Base-by-base conservation (phyloP, 2,113 vertebrate species). In the Takifugu bimaculatus region DNA sequence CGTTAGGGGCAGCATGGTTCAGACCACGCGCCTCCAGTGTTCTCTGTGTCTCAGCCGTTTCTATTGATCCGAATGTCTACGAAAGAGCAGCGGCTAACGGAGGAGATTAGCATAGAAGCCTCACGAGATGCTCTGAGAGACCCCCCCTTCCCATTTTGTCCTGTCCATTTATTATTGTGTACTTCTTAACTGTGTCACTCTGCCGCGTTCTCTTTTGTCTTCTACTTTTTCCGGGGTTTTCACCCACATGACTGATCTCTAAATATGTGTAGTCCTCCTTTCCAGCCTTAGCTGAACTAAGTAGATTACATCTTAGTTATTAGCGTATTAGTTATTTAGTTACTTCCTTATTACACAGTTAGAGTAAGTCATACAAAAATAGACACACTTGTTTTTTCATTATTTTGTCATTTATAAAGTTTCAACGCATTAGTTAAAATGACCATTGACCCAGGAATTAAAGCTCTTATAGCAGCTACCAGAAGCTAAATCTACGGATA, bases 41-140 rank as follows among this genome's bases (percentile, higher is more conserved):
- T 74, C 78, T 68, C 57, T 66, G 54, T 72, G 35, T 75, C 69
- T 12, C 70, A 75, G 65, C 55, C 72, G 70, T 69, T 71, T 78
- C 63, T 64, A 77, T 88, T 61, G 77, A 81, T 85, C 72, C 72
- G 70, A 68, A 60, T 50, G 32, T 54, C 74, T 85, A 62, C 73
- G 67, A 68, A 15, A 74, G 73, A 83, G 69, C 70, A 76, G 55
- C 58, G 53, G 67, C 67, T 72, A 65, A 81, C 86, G 62, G 61
- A 75, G 0, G 39, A 68, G 76, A 76, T 76, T 76, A 74, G 67
- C 84, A 78, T 80, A 77, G 73, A 85, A 82, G 73, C 74, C 61
- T 68, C 71, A 75, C 39, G 14, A 72, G 28, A 4, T 63, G 26
- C 43, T 26, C 56, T 67, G 29, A n/a, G 20, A 52, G 14, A 49